Evolutionary conservation across 2,888 invertebrate genomes (phyloP), one percentile per base, ranked within the genome.

Genomic region (Drosophila barbarae): DNA sequence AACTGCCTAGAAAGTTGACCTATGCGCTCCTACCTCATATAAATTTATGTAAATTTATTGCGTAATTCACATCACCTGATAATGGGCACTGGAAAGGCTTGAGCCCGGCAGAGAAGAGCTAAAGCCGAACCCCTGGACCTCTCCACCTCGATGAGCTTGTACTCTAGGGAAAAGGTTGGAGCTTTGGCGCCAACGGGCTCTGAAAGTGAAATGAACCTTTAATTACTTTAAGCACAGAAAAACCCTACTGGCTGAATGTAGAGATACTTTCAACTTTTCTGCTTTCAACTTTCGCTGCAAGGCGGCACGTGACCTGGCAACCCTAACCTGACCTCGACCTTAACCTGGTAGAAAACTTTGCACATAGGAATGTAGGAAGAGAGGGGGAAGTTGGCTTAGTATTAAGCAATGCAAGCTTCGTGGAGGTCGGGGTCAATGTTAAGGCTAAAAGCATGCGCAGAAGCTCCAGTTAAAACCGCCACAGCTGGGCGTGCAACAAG

Each of bases 181-280:
- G 92, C 91, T 86, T 93, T 93, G 69, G 92, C 91, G 87, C 93
- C 93, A 67, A 93, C 92, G 8, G 93, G 93, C 87, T 93, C 93
- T 93, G 90, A 53, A 74, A 70, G 39, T 38, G 15, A 36, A 44
- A 36, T n/a, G 39, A 46, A 18, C 5, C 23, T 28, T 39, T 13
- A 52, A 15, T 35, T 34, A 44, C 8, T 2, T 5, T n/a, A 34
- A 41, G 18, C 9, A 13, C 5, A 46, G 41, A 15, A 36, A 12
- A 38, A 7, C 10, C 51, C 59, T 51, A 67, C 54, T 57, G 54
- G 15, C 61, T 63, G 69, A 66, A 70, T 74, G 69, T 30, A 7
- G 52, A 44, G 13, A 15, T 47, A 35, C 42, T 57, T 42, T 36
- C 30, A 12, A 23, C 36, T 35, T 51, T 39, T 39, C 7, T 4